Conservation (phyloP, 2,113 vertebrate species). For the Caretta caretta region DNA sequence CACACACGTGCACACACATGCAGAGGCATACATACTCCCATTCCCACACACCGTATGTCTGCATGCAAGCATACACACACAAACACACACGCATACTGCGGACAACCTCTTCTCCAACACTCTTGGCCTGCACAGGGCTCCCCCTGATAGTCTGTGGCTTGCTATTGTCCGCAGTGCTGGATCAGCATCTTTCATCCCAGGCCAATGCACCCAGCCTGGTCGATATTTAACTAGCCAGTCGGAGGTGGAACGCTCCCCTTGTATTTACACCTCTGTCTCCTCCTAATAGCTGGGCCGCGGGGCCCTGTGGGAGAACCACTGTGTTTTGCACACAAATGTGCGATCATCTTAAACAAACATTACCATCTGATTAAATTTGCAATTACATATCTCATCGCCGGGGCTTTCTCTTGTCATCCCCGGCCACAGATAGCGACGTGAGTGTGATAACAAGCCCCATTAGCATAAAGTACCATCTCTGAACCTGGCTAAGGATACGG, state of each 20-base stretch:
- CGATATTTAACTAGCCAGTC: background rate
- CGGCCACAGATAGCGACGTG: background rate
- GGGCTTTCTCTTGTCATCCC: background rate
- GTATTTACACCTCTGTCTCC: background rate
- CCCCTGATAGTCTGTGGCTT: background rate
- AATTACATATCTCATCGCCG: background rate
- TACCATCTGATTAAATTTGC: background rate
- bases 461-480: background rate
- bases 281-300: background rate
- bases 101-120: background rate
- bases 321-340: background rate
- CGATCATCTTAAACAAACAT: background rate
- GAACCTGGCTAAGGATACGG: background rate
- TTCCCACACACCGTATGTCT: background rate
- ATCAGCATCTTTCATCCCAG: background rate
- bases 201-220: background rate
- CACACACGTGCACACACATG: background rate
- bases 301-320: background rate
- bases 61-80: background rate
- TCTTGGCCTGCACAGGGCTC: background rate
- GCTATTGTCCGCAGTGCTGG: background rate
- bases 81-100: background rate
- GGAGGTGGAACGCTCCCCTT: background rate
- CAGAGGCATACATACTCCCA: background rate
- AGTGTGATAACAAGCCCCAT: background rate